phyloP scores from a whole-genome alignment of 2,888 invertebrate species.

The Erebia epiphron region DNA sequence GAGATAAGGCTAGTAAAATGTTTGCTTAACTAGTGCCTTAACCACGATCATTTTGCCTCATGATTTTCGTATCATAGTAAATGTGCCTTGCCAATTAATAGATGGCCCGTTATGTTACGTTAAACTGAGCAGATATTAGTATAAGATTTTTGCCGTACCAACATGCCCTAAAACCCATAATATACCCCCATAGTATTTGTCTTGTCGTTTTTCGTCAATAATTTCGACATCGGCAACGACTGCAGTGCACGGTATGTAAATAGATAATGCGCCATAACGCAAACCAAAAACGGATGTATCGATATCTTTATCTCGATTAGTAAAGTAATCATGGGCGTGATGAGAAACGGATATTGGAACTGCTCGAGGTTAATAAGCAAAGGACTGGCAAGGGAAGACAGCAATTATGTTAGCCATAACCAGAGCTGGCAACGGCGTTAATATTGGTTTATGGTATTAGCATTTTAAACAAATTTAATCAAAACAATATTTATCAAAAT shows the following conservation, averaged over 20 bases:
- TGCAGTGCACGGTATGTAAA: neutral
- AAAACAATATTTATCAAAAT: too few species aligned
- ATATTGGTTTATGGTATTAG: neutral
- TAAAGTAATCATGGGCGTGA: slow-evolving; percentile 66
- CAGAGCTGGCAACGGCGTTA: neutral
- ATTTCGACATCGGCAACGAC: neutral
- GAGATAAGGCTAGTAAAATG: neutral
- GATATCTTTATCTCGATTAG: slow-evolving; percentile 63
- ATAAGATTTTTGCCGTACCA: too few species aligned
- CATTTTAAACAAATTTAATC: neutral
- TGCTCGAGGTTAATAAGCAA: slow-evolving; percentile 42
- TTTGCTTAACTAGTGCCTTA: neutral
- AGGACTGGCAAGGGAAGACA: slow-evolving; percentile 46
- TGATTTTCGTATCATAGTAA: neutral
- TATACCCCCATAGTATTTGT: too few species aligned
- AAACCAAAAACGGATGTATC: slow-evolving; percentile 60
- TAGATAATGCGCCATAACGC: neutral
- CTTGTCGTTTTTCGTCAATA: neutral
- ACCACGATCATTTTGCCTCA: neutral
- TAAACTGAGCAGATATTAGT: too few species aligned
- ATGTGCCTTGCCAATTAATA: neutral
- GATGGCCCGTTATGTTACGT: too few species aligned
- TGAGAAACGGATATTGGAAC: slow-evolving; percentile 55
- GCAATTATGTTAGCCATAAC: slow-evolving; percentile 23
- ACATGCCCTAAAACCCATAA: too few species aligned